Percentiles rank a stretch among this genome's conserved stretches.
Evolutionary conservation across 2,888 invertebrate species (phyloP).

Genomic region (Trichogramma evanescens): DNA sequence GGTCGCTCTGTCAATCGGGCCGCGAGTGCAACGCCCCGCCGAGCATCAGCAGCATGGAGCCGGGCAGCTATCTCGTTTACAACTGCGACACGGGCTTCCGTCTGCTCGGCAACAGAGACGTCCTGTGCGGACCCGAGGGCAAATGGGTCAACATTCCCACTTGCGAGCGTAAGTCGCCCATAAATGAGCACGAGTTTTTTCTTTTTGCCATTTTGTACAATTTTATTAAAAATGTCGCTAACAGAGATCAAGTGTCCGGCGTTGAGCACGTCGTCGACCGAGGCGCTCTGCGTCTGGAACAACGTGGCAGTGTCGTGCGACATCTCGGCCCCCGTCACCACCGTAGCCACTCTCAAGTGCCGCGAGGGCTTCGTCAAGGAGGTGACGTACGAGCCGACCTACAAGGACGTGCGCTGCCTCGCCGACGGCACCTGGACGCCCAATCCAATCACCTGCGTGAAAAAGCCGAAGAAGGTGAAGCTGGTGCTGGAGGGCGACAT

Average conservation of each 20-base stretch:
- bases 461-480: slow-evolving; percentile 13
- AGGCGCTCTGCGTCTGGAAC: slow-evolving; percentile 28
- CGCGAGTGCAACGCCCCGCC: slow-evolving; percentile 27
- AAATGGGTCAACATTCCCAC: slow-evolving; percentile 33
- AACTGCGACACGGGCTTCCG: slow-evolving; percentile 33
- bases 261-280: slow-evolving; percentile 30
- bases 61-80: slow-evolving; percentile 35
- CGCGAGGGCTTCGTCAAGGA: slow-evolving; percentile 33
- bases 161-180: slow-evolving; percentile 31
- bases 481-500: slow-evolving; percentile 15
- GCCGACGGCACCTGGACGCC: slow-evolving; percentile 37
- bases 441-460: slow-evolving; percentile 35
- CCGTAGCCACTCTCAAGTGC: slow-evolving; percentile 31
- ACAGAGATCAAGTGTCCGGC: slow-evolving; percentile 35
- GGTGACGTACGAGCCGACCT: slow-evolving; percentile 1
- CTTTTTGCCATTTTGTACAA: not conserved
- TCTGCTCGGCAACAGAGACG: slow-evolving; percentile 26
- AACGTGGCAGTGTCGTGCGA: slow-evolving; percentile 31
- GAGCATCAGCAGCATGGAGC: slow-evolving; percentile 22
- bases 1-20: slow-evolving; percentile 28
- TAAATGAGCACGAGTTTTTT: not conserved
- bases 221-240: slow-evolving; percentile 7
- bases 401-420: slow-evolving; percentile 32
- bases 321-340: slow-evolving; percentile 27
- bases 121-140: slow-evolving; percentile 33